These are phyloP conservation scores for Synanthedon vespiformis DNA, from an alignment of 2,888 invertebrate genomes.

Conservation along the genomic window DNA sequence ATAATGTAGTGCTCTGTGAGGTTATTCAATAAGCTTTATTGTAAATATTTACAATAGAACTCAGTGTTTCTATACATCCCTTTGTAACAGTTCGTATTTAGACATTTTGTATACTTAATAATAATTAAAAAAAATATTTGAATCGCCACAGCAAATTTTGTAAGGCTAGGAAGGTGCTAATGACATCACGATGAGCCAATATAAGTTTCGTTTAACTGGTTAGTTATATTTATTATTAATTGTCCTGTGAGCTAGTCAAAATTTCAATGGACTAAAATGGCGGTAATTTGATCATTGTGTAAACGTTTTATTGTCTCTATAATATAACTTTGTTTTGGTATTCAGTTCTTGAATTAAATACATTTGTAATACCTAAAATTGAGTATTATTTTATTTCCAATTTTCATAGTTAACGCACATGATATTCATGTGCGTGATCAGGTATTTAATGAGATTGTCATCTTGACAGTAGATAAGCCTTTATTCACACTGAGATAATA, in stretches of 20 bases:
- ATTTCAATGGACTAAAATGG: slow-evolving; percentile 19
- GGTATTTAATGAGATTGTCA: no score
- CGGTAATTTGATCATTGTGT: not conserved
- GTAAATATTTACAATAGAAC: slow-evolving; percentile 56
- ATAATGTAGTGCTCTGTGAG: slow-evolving; percentile 39
- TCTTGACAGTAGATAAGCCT: no score
- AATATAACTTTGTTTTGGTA: slow-evolving; percentile 16
- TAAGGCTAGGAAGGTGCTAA: slow-evolving; percentile 43
- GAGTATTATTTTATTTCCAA: not conserved
- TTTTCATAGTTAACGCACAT: no score
- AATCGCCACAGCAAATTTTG: slow-evolving; percentile 20
- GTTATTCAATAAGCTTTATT: slow-evolving; percentile 44
- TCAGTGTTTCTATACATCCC: slow-evolving; percentile 40
- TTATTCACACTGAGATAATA: no score
- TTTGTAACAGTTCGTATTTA: slow-evolving; percentile 50
- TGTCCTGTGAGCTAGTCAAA: slow-evolving; percentile 59
- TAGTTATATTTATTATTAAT: slow-evolving; percentile 8
- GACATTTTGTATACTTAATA: slow-evolving; percentile 53
- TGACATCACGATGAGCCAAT: slow-evolving; percentile 11
- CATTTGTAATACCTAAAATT: slow-evolving; percentile 57
- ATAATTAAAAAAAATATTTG: slow-evolving; percentile 7
- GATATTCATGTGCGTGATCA: no score
- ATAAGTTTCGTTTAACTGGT: slow-evolving; percentile 9
- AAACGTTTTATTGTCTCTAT: slow-evolving; percentile 58
- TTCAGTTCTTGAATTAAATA: slow-evolving; percentile 46